A percentile compares a stretch with the other conserved stretches of the same genome.
Evolutionary conservation across 2,888 invertebrate genomes (phyloP).

Genomic region (Sphaerophoria taeniata): DNA sequence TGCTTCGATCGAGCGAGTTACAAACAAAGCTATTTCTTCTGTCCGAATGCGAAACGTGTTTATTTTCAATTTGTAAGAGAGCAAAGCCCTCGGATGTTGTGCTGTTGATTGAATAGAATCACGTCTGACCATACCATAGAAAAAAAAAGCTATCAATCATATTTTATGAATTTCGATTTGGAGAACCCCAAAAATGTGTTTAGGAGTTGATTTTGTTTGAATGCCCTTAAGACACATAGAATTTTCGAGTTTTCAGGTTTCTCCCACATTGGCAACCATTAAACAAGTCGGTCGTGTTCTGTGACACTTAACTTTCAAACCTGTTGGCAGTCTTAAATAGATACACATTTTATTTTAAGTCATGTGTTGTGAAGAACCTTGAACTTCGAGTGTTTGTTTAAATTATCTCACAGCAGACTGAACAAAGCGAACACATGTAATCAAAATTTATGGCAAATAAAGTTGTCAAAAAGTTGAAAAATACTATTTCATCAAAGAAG

Average conservation of each 20-base stretch:
- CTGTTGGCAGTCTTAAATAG: conserved; percentile 32
- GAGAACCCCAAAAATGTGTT: background rate
- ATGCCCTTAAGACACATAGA: background rate
- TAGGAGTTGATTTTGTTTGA: background rate
- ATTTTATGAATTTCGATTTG: background rate
- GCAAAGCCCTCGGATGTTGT: background rate
- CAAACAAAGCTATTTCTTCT: background rate
- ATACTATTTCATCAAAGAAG: background rate
- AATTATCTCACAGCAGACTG: background rate
- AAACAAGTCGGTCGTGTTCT: conserved; percentile 34
- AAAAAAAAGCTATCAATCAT: conserved; percentile 26
- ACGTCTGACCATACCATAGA: conserved; percentile 14
- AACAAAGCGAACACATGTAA: conserved; percentile 8
- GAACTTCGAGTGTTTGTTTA: conserved; percentile 57
- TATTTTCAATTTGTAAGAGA: background rate
- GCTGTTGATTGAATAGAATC: background rate
- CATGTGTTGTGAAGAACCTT: conserved; percentile 54
- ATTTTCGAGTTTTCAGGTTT: background rate
- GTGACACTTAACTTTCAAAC: conserved; percentile 46
- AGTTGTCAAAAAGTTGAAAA: conserved; percentile 4
- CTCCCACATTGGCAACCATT: background rate
- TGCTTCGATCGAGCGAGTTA: background rate
- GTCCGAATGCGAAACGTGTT: conserved; percentile 34
- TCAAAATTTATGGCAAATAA: conserved; percentile 10
- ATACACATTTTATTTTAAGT: background rate